Conservation (phyloP, 2,797 vertebrate species). For the Gambelia wislizenii region DNA sequence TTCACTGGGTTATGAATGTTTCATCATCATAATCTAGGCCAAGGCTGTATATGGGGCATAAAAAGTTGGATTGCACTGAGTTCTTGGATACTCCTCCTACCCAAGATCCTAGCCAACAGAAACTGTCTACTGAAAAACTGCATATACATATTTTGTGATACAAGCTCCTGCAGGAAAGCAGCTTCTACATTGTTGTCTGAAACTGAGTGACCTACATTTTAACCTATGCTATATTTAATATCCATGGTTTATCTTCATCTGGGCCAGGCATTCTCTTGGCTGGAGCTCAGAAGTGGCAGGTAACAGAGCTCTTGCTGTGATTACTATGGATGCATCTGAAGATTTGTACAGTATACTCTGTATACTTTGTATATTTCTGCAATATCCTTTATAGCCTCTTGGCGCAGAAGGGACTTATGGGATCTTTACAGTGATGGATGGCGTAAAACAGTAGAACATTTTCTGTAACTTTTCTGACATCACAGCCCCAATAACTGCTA, state of each 20-base stretch:
- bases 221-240: slow-evolving; percentile 26
- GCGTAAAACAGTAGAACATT: neutral
- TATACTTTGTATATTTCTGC: neutral
- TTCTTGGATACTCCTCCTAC: neutral
- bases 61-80: neutral
- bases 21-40: slow-evolving; percentile 13
- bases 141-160: slow-evolving; percentile 15
- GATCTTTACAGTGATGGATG: neutral
- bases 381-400: neutral
- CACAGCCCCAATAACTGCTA: neutral
- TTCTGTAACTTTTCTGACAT: neutral
- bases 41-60: neutral
- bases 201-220: slow-evolving; percentile 34
- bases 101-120: slow-evolving; percentile 7
- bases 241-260: slow-evolving; percentile 20
- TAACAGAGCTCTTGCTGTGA: slow-evolving; percentile 13
- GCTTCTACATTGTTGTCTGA: slow-evolving; percentile 14
- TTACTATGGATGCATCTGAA: neutral
- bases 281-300: slow-evolving; percentile 20
- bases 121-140: slow-evolving; percentile 14
- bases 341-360: neutral
- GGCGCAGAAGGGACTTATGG: slow-evolving; percentile 9
- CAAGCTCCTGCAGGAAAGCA: slow-evolving; percentile 11
- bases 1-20: slow-evolving; percentile 1
- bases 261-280: slow-evolving; percentile 41